Base-by-base conservation (phyloP, 1,140 invertebrate species). In the Planococcus citri region DNA sequence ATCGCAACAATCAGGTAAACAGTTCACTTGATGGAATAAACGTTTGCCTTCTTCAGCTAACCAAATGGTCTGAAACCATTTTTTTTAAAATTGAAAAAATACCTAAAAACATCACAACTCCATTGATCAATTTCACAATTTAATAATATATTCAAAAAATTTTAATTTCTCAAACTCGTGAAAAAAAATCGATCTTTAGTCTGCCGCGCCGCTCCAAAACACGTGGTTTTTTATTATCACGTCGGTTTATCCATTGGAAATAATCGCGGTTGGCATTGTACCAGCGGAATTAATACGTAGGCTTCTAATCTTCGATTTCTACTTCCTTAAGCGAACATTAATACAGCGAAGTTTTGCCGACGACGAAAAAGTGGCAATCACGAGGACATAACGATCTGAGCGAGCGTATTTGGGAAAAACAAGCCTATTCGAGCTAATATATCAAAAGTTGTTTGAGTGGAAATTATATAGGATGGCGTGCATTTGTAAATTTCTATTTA, bases 271-370 rank as follows among this genome's bases (percentile, higher is more conserved):
- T 51, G 41, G 41, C 41, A 51, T 17, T 17, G 6, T 6, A 51
- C 41, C 41, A 51, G 41, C 41, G n/a, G 14, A 51, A 51, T 51
- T 51, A 51, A 51, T 51, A 51, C 41, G 41, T 51, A 51, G 41
- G 41, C 41, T 51, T 20, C 12, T 51, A 51, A 51, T 51, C 41
- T 51, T 14, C 12, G n/a, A 51, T 51, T 14, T 14, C 12, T 51
- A 17, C n/a, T 51, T 51, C 41, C 12, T 33, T 33, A 17, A 51
- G 41, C 41, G n/a, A 51, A 37, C n/a, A n/a, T 33, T 33, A 33
- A 33, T 33, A 33, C 3, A 33, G 29, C 29, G 29, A 33, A 33
- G 29, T 33, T 33, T 33, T 33, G 29, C 29, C 29, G 29, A 33
- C 29, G 17, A 51, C 12, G 41, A 51, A 51, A 51, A 51, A 20